phyloP scores from a whole-genome alignment of 2,797 vertebrate species.

The Pempheris klunzingeri region DNA sequence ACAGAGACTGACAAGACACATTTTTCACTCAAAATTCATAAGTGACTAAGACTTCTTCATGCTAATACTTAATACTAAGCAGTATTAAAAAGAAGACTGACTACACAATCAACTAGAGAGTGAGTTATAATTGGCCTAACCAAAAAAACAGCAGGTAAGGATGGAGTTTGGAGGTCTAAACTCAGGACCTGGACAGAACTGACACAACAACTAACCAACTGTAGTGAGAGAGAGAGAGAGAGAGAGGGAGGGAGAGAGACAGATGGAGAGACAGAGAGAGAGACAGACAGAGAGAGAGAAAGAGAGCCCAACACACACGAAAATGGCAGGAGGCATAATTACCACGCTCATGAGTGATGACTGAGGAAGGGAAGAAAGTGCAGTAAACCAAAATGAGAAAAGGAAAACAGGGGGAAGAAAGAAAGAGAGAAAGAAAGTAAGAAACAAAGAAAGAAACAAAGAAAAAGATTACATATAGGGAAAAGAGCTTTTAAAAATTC shows the following conservation, averaged over 20 bases:
- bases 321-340: constrained; percentile 93
- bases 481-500: constrained; percentile 60
- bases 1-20: constrained; percentile 15
- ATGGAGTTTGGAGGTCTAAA: constrained; percentile 56
- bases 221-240: constrained; percentile 26
- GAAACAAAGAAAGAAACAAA: constrained; percentile 86
- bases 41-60: constrained; percentile 11
- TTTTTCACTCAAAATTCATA: constrained; percentile 28
- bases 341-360: constrained; percentile 97
- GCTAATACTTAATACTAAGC: background rate
- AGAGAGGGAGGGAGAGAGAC: constrained; percentile 47
- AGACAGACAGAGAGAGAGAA: constrained; percentile 37
- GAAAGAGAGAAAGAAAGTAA: constrained; percentile 82
- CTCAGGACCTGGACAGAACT: constrained; percentile 89
- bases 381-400: constrained; percentile 87
- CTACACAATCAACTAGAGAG: constrained; percentile 44
- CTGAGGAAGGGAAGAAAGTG: constrained; percentile 91
- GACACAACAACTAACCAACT: constrained; percentile 84
- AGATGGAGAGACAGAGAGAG: constrained; percentile 36
- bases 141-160: constrained; percentile 28
- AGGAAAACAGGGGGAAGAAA: constrained; percentile 82
- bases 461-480: constrained; percentile 83
- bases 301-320: constrained; percentile 78
- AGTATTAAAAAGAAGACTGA: constrained; percentile 12
- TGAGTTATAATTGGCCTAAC: constrained; percentile 42